Conservation (phyloP, 2,797 vertebrate species). For the Loris lydekkerianus region DNA sequence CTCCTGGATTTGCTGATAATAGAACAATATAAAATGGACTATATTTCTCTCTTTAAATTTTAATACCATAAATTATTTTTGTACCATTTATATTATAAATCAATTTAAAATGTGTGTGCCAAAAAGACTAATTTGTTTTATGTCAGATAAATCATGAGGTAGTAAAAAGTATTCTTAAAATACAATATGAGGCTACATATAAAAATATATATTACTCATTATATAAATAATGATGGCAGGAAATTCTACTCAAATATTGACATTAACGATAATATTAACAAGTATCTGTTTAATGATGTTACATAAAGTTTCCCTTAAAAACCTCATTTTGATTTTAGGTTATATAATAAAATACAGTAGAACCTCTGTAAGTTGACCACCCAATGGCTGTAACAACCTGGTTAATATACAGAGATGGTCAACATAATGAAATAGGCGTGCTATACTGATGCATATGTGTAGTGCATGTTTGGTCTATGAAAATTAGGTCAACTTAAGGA, state of each 20-base stretch:
- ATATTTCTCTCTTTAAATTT: slow-evolving; percentile 42
- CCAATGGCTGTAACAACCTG: no score
- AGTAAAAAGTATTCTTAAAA: slow-evolving; percentile 48
- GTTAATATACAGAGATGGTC: no score
- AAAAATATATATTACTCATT: not conserved
- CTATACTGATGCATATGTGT: no score
- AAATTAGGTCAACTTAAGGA: no score
- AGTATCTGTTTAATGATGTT: not conserved
- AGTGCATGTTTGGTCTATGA: no score
- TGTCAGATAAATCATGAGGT: slow-evolving; percentile 2
- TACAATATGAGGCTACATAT: not conserved
- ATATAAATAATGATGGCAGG: slow-evolving; percentile 38
- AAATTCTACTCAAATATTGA: slow-evolving; percentile 53
- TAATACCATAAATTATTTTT: slow-evolving; percentile 60
- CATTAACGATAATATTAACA: slow-evolving; percentile 35
- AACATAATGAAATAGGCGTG: no score
- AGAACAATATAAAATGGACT: slow-evolving; percentile 20
- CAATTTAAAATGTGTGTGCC: slow-evolving; percentile 33
- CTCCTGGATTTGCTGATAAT: slow-evolving; percentile 36
- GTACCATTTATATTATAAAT: slow-evolving; percentile 1
- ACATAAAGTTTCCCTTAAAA: slow-evolving; percentile 19
- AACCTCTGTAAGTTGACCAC: no score
- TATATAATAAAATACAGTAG: slow-evolving; percentile 23
- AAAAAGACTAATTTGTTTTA: slow-evolving; percentile 38
- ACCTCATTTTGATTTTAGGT: not conserved